A percentile compares a stretch with the other conserved stretches of the same genome.
phyloP scores from a whole-genome alignment of 2,113 vertebrate genomes.

The Meriones unguiculatus region DNA sequence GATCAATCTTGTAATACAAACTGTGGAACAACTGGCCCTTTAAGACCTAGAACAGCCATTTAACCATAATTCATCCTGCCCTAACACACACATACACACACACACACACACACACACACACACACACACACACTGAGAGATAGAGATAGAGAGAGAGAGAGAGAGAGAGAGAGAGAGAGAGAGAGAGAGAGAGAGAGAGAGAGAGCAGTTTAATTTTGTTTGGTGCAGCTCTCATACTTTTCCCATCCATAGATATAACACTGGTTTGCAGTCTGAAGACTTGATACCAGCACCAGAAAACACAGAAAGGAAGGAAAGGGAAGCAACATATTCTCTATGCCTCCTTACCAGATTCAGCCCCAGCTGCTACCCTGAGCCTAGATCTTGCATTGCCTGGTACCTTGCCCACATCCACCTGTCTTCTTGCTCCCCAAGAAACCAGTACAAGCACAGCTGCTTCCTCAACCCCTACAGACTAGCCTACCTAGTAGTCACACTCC shows the following conservation, averaged over 20 bases:
- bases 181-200: too few species aligned
- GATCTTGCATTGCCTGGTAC: slow-evolving; percentile 45
- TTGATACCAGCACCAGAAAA: slow-evolving; percentile 65
- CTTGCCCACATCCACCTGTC: slow-evolving; percentile 66
- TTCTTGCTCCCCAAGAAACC: neutral
- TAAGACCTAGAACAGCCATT: slow-evolving; percentile 86
- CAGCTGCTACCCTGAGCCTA: slow-evolving; percentile 49
- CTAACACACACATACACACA: neutral
- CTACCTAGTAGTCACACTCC: neutral
- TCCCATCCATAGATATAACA: neutral
- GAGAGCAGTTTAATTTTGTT: neutral
- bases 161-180: neutral
- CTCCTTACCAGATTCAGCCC: slow-evolving; percentile 70
- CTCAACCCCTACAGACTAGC: neutral
- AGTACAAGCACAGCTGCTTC: neutral
- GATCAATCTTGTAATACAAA: slow-evolving; percentile 88
- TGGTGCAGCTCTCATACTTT: neutral
- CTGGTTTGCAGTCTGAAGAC: slow-evolving; percentile 73
- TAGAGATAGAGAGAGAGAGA: too few species aligned
- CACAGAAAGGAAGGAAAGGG: slow-evolving; percentile 55
- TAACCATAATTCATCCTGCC: slow-evolving; percentile 85
- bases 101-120: neutral
- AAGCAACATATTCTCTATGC: slow-evolving; percentile 43
- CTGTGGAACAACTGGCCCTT: slow-evolving; percentile 87
- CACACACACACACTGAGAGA: neutral